A percentile compares a stretch with the other conserved stretches of the same genome.
phyloP scores from a whole-genome alignment of 2,888 invertebrate species.

The Ceratothoa steindachneri region DNA sequence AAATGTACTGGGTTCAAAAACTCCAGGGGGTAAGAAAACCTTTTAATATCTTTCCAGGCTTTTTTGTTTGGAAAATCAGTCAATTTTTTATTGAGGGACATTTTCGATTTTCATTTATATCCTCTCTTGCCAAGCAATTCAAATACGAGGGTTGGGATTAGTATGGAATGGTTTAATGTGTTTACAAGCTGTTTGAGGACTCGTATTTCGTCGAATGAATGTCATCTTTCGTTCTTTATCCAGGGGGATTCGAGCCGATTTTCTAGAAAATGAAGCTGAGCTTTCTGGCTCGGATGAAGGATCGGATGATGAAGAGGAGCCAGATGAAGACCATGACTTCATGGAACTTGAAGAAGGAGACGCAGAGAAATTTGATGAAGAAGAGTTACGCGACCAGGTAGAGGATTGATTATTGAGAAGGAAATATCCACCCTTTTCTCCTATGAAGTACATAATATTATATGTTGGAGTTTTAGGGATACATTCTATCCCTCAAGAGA shows the following conservation, averaged over 20 bases:
- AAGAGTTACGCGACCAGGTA: constrained; percentile 70
- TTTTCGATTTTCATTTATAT: too few species aligned
- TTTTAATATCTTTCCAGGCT: neutral
- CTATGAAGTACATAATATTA: too few species aligned
- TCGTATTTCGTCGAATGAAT: too few species aligned
- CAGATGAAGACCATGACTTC: constrained; percentile 69
- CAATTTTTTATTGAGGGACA: too few species aligned
- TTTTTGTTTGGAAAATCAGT: too few species aligned
- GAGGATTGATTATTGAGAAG: too few species aligned
- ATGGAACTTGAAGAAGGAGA: constrained; percentile 82
- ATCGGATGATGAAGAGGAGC: constrained; percentile 82
- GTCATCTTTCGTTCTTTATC: neutral
- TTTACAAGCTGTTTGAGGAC: too few species aligned
- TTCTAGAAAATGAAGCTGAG: constrained; percentile 86
- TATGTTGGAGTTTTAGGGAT: neutral
- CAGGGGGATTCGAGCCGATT: constrained; percentile 58
- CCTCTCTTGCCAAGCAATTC: too few species aligned
- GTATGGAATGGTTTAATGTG: too few species aligned
- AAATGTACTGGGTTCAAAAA: constrained; percentile 34
- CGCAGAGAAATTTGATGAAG: constrained; percentile 73
- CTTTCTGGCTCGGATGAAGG: constrained; percentile 86
- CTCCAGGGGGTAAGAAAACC: constrained; percentile 43
- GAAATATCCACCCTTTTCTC: neutral
- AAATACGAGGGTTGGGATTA: too few species aligned
- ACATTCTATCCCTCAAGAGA: neutral